Evolutionary conservation across 2,797 vertebrate species (phyloP).

Genomic region (Meriones psammophilus): DNA sequence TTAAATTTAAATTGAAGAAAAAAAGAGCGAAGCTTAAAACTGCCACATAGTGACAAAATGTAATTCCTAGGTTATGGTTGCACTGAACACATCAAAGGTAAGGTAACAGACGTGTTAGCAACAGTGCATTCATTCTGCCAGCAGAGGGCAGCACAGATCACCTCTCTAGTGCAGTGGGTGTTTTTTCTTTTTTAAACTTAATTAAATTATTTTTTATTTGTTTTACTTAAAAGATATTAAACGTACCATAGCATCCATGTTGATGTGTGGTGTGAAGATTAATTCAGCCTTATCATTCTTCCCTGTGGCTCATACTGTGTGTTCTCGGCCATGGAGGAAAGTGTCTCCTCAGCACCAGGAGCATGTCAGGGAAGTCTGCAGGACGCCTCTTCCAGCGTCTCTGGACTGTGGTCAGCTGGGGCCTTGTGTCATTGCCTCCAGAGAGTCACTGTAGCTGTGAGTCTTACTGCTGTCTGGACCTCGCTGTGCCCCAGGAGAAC

Average conservation of each 20-base stretch:
- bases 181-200: not conserved
- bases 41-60: not conserved
- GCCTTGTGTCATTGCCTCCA: fast-evolving
- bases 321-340: not conserved
- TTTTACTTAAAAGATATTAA: not conserved
- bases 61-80: not conserved
- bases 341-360: not conserved
- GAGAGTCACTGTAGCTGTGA: fast-evolving
- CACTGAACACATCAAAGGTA: not conserved
- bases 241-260: not conserved
- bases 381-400: fast-evolving
- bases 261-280: no score
- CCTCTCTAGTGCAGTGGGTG: fast-evolving
- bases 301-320: no score
- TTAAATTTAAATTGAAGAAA: not conserved
- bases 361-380: fast-evolving
- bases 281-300: not conserved
- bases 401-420: not conserved
- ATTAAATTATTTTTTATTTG: not conserved
- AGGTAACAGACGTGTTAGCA: not conserved
- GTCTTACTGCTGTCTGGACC: not conserved
- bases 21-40: not conserved
- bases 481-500: not conserved
- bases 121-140: not conserved
- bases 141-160: constrained; percentile 72